Evolutionary conservation across 2,797 vertebrate species (phyloP).

Genomic region (Chloroceryle inda): DNA sequence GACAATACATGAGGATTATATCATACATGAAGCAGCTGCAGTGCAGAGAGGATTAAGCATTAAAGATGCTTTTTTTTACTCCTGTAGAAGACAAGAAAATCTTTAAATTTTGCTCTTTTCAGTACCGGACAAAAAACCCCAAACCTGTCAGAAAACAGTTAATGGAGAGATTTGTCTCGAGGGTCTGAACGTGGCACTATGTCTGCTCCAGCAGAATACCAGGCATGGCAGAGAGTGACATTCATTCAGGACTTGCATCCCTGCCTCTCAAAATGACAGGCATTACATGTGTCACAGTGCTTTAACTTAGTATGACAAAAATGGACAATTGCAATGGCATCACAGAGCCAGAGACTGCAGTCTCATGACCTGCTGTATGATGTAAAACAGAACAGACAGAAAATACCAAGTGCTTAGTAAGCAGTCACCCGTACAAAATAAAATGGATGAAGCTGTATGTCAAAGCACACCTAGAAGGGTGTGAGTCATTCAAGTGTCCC

Average conservation of each 20-base stretch:
- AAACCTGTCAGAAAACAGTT: neutral
- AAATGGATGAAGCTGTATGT: neutral
- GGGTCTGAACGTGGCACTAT: neutral
- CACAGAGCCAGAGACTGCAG: neutral
- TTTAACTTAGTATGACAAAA: neutral
- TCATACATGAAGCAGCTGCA: slow-evolving; percentile 65
- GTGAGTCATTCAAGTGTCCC: neutral
- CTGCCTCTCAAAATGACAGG: neutral
- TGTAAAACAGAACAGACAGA: neutral
- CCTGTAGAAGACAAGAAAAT: slow-evolving; percentile 59
- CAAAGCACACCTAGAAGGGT: neutral
- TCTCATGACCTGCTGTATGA: neutral
- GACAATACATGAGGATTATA: slow-evolving; percentile 66
- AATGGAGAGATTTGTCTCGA: neutral
- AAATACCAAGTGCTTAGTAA: neutral
- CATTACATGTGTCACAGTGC: neutral
- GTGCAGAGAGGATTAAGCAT: slow-evolving; percentile 66
- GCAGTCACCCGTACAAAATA: neutral
- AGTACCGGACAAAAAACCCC: neutral
- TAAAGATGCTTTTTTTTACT: slow-evolving; percentile 65
- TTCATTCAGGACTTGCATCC: neutral
- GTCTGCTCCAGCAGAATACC: neutral
- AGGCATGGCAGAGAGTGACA: neutral
- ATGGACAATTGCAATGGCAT: neutral
- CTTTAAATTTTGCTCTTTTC: slow-evolving; percentile 8